These are phyloP conservation scores for Erpetoichthys calabaricus DNA, from an alignment of 2,797 vertebrate species.

Conservation along the genomic window DNA sequence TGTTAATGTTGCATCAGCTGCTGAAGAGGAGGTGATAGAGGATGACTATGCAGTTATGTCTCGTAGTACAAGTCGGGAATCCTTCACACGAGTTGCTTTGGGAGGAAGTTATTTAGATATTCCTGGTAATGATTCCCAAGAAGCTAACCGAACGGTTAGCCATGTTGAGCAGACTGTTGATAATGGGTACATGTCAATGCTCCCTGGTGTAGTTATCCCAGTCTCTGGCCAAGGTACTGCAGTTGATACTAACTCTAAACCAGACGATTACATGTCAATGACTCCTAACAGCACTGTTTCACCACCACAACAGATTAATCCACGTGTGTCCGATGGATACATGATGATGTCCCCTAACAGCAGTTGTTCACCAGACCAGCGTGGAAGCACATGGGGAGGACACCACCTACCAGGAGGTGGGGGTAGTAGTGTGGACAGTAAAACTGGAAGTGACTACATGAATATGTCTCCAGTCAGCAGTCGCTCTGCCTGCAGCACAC, in stretches of 20 bases:
- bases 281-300: constrained; percentile 55
- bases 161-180: constrained; percentile 29
- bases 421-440: constrained; percentile 46
- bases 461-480: constrained; percentile 65
- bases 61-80: constrained; percentile 46
- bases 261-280: constrained; percentile 64
- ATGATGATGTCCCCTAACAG: constrained; percentile 62
- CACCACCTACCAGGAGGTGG: constrained; percentile 38
- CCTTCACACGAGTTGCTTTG: constrained; percentile 31
- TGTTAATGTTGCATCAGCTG: constrained; percentile 48
- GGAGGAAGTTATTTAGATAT: constrained; percentile 27
- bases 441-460: constrained; percentile 57
- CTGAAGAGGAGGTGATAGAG: constrained; percentile 43
- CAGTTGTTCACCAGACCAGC: constrained; percentile 54
- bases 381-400: constrained; percentile 31
- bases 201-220: constrained; percentile 47
- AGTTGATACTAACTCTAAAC: constrained; percentile 21
- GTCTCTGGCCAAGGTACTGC: constrained; percentile 16
- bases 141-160: not conserved
- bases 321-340: constrained; percentile 49
- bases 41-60: constrained; percentile 66
- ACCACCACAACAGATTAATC: constrained; percentile 49
- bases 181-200: constrained; percentile 60
- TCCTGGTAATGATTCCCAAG: not conserved
- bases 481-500: constrained; percentile 42